Base-by-base conservation (phyloP, 2,888 invertebrate species). In the Lacanobia oleracea region DNA sequence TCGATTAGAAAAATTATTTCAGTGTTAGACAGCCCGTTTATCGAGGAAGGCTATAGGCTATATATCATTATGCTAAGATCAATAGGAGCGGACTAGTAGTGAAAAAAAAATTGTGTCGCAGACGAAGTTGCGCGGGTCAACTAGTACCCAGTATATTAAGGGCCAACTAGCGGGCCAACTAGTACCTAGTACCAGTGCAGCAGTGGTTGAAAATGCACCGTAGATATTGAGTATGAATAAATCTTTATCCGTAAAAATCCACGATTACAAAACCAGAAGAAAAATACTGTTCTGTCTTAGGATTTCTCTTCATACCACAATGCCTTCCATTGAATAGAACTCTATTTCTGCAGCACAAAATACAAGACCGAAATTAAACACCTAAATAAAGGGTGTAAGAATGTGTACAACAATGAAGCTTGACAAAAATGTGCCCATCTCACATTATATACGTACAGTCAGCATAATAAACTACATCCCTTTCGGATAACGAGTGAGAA, bases 401-500 rank as follows among this genome's bases (percentile, higher is more conserved):
- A 79, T 75, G 60, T 75, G 59, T 60, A 59, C 60, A 75, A 63
- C 51, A 65, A 79, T 73, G 57, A 64, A 71, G 65, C 61, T 43
- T 77, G 67, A 74, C 81, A 83, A 77, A 81, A 83, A 83, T 83
- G 68, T 81, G 61, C 61, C 64, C 56, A 53, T 75, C 65, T 33
- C 45, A 43, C 67, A 54, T 67, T 73, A 48, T 59, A 64, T 68
- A 60, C 67, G 69, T 81, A 83, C 75, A 79, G 84, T 67, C 80
- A 71, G 71, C 72, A 80, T 82, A 86, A 85, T 82, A 86, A 85
- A 84, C 73, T 75, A 85, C 84, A 78, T 73, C 84, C 77, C 79
- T 81, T 87, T 81, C 75, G 75, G 87, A 86, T 86, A 86, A 83
- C 82, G 81, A 86, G 81, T 81, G 77, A 83, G 78, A 80, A 70